Percentiles rank a stretch among this genome's conserved stretches.
Evolutionary conservation across 2,888 invertebrate genomes (phyloP).

Genomic region (Meiosimyza decipiens): DNA sequence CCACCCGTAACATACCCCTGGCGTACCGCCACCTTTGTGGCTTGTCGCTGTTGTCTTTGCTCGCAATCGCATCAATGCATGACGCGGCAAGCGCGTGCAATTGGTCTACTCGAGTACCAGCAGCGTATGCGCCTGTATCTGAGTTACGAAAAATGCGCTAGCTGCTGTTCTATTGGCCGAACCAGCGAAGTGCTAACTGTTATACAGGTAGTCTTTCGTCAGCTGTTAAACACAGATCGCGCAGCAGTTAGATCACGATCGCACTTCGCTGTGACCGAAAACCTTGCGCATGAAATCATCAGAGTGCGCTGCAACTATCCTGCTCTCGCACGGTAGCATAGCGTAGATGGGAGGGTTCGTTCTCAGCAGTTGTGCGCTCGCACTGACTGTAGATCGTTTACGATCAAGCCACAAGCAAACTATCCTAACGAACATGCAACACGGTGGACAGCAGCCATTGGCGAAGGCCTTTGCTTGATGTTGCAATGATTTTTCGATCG

Average conservation of each 20-base stretch:
- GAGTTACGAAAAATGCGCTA: background rate
- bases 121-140: conserved; percentile 37
- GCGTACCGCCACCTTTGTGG: background rate
- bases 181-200: conserved; percentile 30
- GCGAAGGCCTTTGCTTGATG: conserved; percentile 4
- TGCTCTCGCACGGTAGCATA: no score
- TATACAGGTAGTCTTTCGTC: conserved; percentile 33
- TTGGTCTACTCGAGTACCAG: conserved; percentile 50
- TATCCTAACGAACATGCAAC: conserved; percentile 1
- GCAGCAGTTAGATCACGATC: background rate
- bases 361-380: no score
- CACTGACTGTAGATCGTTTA: conserved; percentile 7
- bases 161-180: conserved; percentile 31
- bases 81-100: conserved; percentile 49
- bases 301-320: no score
- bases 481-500: background rate
- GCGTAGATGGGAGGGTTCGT: no score
- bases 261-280: background rate
- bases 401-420: conserved; percentile 13
- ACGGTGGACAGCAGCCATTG: conserved; percentile 8
- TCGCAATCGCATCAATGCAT: no score
- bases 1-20: background rate
- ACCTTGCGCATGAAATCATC: no score
- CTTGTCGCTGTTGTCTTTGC: no score
- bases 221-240: conserved; percentile 30